Percentiles rank a stretch among this genome's conserved stretches.
Conservation (phyloP, 1,140 invertebrate genomes). For the Lordiphosa collinella region DNA sequence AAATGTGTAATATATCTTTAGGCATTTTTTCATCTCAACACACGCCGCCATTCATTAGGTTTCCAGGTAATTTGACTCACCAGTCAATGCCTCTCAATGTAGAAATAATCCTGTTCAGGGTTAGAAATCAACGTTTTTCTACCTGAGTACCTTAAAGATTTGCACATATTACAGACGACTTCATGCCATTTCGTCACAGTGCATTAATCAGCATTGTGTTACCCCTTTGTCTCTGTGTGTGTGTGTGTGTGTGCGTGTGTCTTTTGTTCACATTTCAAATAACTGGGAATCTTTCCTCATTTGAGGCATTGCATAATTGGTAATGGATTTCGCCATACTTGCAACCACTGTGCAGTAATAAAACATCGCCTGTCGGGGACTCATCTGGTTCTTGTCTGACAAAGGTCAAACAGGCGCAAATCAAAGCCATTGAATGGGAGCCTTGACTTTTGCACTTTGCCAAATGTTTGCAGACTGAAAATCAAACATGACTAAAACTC, state of each 20-base stretch:
- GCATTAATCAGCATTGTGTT: constrained; percentile 56
- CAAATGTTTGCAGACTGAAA: constrained; percentile 47
- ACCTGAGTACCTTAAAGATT: constrained; percentile 37
- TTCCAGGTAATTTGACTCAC: constrained; percentile 32
- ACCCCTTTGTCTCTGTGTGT: constrained; percentile 6
- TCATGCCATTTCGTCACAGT: constrained; percentile 50
- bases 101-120: constrained; percentile 37
- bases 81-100: constrained; percentile 7
- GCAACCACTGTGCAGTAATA: constrained; percentile 42
- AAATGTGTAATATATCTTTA: too few species aligned
- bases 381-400: constrained; percentile 33
- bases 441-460: constrained; percentile 72
- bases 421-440: constrained; percentile 46
- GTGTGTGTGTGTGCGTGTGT: background rate
- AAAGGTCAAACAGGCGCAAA: constrained; percentile 61
- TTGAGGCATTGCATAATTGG: constrained; percentile 18
- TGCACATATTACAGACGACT: constrained; percentile 25
- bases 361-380: constrained; percentile 53
- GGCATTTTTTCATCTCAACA: constrained; percentile 21
- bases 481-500: constrained; percentile 10
- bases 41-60: constrained; percentile 29
- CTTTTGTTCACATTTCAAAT: constrained; percentile 1
- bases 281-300: constrained; percentile 14
- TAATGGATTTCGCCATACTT: background rate
- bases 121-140: constrained; percentile 27